These are phyloP conservation scores for Athene cunicularia DNA, from an alignment of 2,113 vertebrate genomes.

Conservation along the genomic window DNA sequence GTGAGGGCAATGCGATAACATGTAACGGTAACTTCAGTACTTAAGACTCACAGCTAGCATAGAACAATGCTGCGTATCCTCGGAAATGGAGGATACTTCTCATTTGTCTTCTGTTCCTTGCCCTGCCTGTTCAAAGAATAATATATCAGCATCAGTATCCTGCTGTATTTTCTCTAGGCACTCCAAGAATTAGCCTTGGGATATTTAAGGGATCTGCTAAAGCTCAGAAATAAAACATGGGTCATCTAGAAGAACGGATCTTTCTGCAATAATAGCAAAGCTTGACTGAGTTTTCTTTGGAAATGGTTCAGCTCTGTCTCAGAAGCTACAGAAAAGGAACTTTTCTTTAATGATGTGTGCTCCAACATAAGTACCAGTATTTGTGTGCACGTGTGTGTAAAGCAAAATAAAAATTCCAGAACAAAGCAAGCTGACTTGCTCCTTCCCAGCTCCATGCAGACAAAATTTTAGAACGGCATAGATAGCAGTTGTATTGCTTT, in stretches of 20 bases:
- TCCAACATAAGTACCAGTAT: neutral
- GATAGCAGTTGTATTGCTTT: neutral
- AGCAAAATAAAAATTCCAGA: neutral
- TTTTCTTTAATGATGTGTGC: neutral
- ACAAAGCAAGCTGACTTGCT: neutral
- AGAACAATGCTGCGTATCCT: neutral
- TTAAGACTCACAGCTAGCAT: neutral
- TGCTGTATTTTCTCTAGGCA: neutral
- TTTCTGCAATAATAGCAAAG: neutral
- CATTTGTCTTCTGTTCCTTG: neutral
- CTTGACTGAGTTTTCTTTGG: neutral
- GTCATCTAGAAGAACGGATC: neutral
- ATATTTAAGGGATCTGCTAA: neutral
- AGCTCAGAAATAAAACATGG: neutral
- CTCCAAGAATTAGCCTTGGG: neutral
- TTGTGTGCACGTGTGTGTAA: neutral
- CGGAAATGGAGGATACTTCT: neutral
- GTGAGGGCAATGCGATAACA: neutral
- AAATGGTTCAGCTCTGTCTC: neutral
- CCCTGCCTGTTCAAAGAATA: neutral
- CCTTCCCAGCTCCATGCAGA: neutral
- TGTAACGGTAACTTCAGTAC: neutral
- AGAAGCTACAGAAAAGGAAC: neutral
- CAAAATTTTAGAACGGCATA: neutral
- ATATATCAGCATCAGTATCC: neutral